Evolutionary conservation across 2,113 vertebrate genomes (phyloP).

Genomic region (Dascyllus trimaculatus): DNA sequence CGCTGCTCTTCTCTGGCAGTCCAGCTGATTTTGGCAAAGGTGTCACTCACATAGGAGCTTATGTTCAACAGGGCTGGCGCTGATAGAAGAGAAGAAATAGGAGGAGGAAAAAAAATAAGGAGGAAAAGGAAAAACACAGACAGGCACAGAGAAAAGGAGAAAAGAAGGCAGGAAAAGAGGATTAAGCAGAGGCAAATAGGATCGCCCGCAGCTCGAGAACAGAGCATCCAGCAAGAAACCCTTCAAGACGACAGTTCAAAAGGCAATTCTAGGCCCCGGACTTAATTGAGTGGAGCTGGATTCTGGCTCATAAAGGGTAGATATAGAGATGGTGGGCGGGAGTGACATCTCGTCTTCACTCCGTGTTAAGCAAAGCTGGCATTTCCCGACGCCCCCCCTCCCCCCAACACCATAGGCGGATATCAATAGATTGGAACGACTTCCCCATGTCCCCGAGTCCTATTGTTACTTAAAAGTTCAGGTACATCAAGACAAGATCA

Average conservation of each 20-base stretch:
- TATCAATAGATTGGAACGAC: conserved; percentile 59
- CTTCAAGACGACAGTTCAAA: conserved; percentile 75
- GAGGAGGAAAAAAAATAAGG: conserved; percentile 51
- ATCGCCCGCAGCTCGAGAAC: conserved; percentile 69
- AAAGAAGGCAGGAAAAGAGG: conserved; percentile 73
- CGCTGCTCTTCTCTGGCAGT: conserved; percentile 77
- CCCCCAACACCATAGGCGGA: conserved; percentile 21
- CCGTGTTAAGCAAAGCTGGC: conserved; percentile 59
- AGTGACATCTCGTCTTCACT: conserved; percentile 63
- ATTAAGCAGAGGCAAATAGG: conserved; percentile 78
- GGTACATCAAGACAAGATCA: conserved; percentile 42
- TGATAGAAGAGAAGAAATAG: conserved; percentile 75
- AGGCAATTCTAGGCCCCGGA: conserved; percentile 52
- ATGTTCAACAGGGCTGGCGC: conserved; percentile 83
- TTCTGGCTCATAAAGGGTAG: conserved; percentile 66
- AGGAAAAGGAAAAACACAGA: conserved; percentile 57
- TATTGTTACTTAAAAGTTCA: conserved; percentile 63
- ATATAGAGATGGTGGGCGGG: conserved; percentile 62
- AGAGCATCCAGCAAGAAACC: conserved; percentile 59
- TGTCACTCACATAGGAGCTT: conserved; percentile 85
- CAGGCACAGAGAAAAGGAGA: conserved; percentile 58
- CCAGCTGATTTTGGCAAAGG: conserved; percentile 87
- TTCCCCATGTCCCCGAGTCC: conserved; percentile 20
- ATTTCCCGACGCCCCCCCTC: conserved; percentile 42
- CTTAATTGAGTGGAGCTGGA: conserved; percentile 76